Base-by-base conservation (phyloP, 2,797 vertebrate genomes). In the Rallus crepitans region DNA sequence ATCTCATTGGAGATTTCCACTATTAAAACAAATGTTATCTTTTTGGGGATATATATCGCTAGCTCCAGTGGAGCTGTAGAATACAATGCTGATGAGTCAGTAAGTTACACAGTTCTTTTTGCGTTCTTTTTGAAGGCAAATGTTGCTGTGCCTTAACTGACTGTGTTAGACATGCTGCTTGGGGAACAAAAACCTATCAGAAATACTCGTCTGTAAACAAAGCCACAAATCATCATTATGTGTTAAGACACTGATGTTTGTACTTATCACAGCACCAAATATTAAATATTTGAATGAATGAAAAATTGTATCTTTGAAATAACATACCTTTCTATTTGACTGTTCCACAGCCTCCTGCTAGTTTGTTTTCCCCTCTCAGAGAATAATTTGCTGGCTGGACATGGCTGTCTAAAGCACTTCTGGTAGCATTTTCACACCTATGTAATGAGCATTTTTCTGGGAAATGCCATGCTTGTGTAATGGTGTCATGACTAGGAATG, bases 211-310 rank as follows among this genome's bases (percentile, higher is more conserved):
- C 12, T 1, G 1, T 15, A 39, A 30, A 25, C 82, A 73, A 92
- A 80, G 3, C 5, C 45, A 77, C 16, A 82, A 55, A 31, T 42
- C 8, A 11, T 52, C 2, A 4, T 39, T 85, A 33, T 13, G 28
- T 33, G 23, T 47, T 57, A 81, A 47, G 35, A 71, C 18, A 40
- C 4, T 37, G 21, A 18, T 47, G 16, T 9, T 66, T 68, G 21
- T 37, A 71, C 8, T 30, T 66, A 70, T 27, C 24, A 53, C 1
- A 55, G 42, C 0, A 0, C 1, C 4, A 47, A 65, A 5, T 59
- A 64, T 28, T 71, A 71, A 39, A 84, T 81, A 50, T 30, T 59
- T 68, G 11, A 88, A 81, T 53, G 6, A 87, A 71, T 60, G 9
- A 75, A 45, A 40, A 53, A 11, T n/a, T 57, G 3, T 40, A 42